Base-by-base conservation (phyloP, 1,140 invertebrate species). In the Phocides pigmalion region DNA sequence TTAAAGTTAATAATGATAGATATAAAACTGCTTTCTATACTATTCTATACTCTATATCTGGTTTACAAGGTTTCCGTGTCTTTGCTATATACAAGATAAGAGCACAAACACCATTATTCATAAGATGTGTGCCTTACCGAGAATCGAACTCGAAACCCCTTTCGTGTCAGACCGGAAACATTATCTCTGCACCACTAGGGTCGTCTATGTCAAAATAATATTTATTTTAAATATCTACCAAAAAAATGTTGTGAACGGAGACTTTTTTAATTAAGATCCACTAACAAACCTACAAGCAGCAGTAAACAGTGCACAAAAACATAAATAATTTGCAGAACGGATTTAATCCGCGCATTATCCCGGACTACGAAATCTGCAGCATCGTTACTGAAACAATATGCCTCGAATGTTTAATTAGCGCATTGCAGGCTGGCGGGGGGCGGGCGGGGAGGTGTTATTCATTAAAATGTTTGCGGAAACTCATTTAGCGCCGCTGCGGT, bases 391-490 rank as follows among this genome's bases (percentile, higher is more conserved):
- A 84, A 84, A 89, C 86, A 89, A 89, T 89, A 84, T 87, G 76
- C 76, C 86, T 87, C 79, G 81, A 87, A 87, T 85, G 85, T 85
- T 86, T 88, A 88, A 88, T 88, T 88, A 88, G 83, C 81, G 76
- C 79, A 84, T 82, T 82, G 83, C 79, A 75, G 81, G 76, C 77
- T 77, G 66, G 58, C 42, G 69, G 69, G 62, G n/a, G 68, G 56
- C 50, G 35, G 44, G 44, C 62, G 70, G 74, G 77, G 81, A 78
- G 81, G 84, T 82, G 84, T 87, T 87, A 87, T 87, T 90, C 83
- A 90, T 88, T 90, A 88, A 87, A 90, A 90, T 87, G 86, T 89
- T 88, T 84, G 86, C 78, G 82, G 83, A 88, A 87, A 89, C 87
- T 88, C 84, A 86, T 87, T 90, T 90, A 90, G 81, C 79, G 77